A percentile compares a stretch with the other conserved stretches of the same genome.
phyloP scores from a whole-genome alignment of 2,113 vertebrate genomes.

The Ceyx margarethae region DNA sequence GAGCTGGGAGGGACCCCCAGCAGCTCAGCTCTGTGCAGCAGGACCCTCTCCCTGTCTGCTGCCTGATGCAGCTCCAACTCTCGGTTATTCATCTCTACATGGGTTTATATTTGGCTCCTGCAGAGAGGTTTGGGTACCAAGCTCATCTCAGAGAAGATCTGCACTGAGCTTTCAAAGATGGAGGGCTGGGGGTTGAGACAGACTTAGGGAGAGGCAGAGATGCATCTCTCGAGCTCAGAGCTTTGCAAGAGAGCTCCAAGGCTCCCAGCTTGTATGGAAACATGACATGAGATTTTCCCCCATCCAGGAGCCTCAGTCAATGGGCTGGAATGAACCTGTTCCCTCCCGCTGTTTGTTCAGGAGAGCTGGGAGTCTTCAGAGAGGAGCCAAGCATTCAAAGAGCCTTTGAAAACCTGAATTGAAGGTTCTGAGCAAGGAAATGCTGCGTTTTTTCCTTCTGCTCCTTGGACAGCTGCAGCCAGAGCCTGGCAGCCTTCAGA shows the following conservation, averaged over 20 bases:
- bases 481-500: background rate
- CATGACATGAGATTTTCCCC: background rate
- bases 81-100: background rate
- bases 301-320: background rate
- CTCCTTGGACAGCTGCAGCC: constrained; percentile 24
- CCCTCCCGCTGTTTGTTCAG: constrained; percentile 42
- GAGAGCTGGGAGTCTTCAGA: background rate
- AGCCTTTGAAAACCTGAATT: constrained; percentile 55
- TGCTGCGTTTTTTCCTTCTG: background rate
- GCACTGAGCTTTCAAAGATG: background rate
- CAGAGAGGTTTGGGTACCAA: background rate
- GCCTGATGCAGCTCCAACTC: background rate
- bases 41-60: background rate
- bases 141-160: background rate
- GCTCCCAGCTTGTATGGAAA: background rate
- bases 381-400: background rate
- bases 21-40: background rate
- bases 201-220: background rate
- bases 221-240: background rate
- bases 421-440: constrained; percentile 46
- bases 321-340: constrained; percentile 1
- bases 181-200: background rate
- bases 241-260: background rate
- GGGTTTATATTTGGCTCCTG: background rate
- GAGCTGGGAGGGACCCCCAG: background rate